A percentile compares a stretch with the other conserved stretches of the same genome.
Evolutionary conservation across 2,888 invertebrate genomes (phyloP).

Genomic region (Pristionchus japonicus): DNA sequence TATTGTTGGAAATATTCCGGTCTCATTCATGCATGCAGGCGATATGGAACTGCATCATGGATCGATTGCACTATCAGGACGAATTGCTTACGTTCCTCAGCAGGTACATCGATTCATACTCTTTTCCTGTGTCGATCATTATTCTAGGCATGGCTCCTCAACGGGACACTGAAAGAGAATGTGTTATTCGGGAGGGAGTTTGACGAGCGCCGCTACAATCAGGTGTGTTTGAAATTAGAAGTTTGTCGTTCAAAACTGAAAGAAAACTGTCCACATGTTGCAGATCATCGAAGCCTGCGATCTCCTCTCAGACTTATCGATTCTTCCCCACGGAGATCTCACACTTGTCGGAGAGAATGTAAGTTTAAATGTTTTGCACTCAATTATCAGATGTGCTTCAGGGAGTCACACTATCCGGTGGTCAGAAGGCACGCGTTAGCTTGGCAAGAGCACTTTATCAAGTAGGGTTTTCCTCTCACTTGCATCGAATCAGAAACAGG

Average conservation of each 20-base stretch:
- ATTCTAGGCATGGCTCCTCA: slow-evolving; percentile 92
- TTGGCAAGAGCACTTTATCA: slow-evolving; percentile 91
- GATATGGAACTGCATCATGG: slow-evolving; percentile 80
- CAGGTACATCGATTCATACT: slow-evolving; percentile 78
- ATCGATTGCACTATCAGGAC: slow-evolving; percentile 76
- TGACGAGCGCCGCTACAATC: slow-evolving; percentile 79
- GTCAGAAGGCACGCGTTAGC: slow-evolving; percentile 91
- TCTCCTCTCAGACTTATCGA: slow-evolving; percentile 89
- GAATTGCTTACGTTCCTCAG: slow-evolving; percentile 89
- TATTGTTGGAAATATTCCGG: too few relatives aligned
- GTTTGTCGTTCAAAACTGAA: too few relatives aligned
- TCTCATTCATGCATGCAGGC: slow-evolving; percentile 55
- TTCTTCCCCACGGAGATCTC: slow-evolving; percentile 86
- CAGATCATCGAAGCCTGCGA: slow-evolving; percentile 88
- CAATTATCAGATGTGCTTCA: slow-evolving; percentile 29
- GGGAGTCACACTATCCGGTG: slow-evolving; percentile 90
- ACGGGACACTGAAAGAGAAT: slow-evolving; percentile 91
- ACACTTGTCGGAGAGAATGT: slow-evolving; percentile 87
- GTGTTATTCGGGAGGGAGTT: slow-evolving; percentile 88
- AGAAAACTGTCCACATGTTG: slow-evolving; percentile 45
- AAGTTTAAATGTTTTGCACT: not conserved
- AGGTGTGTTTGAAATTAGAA: not conserved
- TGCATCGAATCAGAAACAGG: too few relatives aligned
- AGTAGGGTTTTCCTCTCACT: slow-evolving; percentile 77
- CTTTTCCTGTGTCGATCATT: not conserved